Conservation (phyloP, 2,888 invertebrate genomes). For the Dorcus hopei region DNA sequence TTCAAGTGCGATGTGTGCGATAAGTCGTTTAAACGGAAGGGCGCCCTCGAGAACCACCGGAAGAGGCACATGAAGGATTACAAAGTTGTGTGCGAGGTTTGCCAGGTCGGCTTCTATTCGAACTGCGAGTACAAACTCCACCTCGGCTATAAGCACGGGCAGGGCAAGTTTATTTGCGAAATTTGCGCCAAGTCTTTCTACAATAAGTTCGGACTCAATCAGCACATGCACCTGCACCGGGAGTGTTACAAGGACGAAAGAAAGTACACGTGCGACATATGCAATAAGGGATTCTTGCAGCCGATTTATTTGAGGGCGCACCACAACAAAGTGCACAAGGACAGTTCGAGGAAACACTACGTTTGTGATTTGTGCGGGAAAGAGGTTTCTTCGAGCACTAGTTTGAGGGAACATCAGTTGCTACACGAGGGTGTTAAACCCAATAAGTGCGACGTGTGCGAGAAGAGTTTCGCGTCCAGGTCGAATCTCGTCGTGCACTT, state of each 20-base stretch:
- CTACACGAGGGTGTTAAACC: conserved; percentile 53
- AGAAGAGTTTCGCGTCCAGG: conserved; percentile 8
- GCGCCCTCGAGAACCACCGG: background rate
- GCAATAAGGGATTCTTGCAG: background rate
- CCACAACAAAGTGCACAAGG: background rate
- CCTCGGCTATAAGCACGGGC: background rate
- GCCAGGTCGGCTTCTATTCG: background rate
- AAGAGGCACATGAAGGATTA: background rate
- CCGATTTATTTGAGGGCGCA: background rate
- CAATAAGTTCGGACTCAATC: background rate
- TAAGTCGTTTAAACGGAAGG: background rate
- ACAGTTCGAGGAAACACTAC: background rate
- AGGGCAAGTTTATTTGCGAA: background rate
- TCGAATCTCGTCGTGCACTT: conserved; percentile 21
- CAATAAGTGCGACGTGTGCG: conserved; percentile 40
- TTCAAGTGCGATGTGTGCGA: background rate
- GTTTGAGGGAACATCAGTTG: conserved; percentile 40
- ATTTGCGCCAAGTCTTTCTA: background rate
- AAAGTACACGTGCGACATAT: background rate
- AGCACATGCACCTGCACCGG: background rate
- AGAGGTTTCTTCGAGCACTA: conserved; percentile 28
- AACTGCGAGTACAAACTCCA: background rate
- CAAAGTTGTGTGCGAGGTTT: background rate
- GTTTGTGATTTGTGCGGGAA: conserved; percentile 11
- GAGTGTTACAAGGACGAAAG: background rate